phyloP scores from a whole-genome alignment of 2,113 vertebrate genomes.

The Boleophthalmus pectinirostris region DNA sequence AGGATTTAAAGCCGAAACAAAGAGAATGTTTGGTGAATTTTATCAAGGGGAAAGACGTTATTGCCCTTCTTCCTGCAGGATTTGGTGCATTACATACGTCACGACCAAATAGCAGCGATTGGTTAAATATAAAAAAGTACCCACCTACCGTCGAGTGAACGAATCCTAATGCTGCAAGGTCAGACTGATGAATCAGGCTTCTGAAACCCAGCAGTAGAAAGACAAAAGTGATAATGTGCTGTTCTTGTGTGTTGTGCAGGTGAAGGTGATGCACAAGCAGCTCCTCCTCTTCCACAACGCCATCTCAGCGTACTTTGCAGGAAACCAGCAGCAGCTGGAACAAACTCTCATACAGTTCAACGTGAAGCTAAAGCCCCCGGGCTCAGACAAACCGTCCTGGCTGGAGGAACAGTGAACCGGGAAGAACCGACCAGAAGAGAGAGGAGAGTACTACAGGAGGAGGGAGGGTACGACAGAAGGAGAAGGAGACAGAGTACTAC shows the following conservation, averaged over 20 bases:
- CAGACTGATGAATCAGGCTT: too few species aligned
- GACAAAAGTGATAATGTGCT: neutral
- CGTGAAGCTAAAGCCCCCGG: slow-evolving; percentile 91
- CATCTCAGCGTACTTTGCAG: slow-evolving; percentile 96
- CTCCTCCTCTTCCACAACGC: slow-evolving; percentile 97
- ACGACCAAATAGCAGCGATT: too few species aligned
- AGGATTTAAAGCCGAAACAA: too few species aligned
- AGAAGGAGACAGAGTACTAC: neutral
- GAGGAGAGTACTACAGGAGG: slow-evolving; percentile 26
- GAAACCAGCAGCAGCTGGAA: slow-evolving; percentile 97
- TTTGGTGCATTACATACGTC: too few species aligned
- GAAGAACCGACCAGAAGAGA: slow-evolving; percentile 18
- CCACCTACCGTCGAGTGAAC: too few species aligned
- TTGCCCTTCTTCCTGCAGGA: too few species aligned
- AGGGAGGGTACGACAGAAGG: too few species aligned
- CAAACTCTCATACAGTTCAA: slow-evolving; percentile 98
- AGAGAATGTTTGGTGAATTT: too few species aligned
- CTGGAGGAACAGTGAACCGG: slow-evolving; percentile 90
- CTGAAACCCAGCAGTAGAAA: too few species aligned
- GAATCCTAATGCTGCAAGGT: too few species aligned
- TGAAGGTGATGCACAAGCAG: slow-evolving; percentile 99
- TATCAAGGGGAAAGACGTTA: too few species aligned
- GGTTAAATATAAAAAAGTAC: too few species aligned
- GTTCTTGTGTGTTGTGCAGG: slow-evolving; percentile 67
- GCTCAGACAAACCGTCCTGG: slow-evolving; percentile 95